Base-by-base conservation (phyloP, 2,888 invertebrate genomes). In the Drosophila flavopinicola region DNA sequence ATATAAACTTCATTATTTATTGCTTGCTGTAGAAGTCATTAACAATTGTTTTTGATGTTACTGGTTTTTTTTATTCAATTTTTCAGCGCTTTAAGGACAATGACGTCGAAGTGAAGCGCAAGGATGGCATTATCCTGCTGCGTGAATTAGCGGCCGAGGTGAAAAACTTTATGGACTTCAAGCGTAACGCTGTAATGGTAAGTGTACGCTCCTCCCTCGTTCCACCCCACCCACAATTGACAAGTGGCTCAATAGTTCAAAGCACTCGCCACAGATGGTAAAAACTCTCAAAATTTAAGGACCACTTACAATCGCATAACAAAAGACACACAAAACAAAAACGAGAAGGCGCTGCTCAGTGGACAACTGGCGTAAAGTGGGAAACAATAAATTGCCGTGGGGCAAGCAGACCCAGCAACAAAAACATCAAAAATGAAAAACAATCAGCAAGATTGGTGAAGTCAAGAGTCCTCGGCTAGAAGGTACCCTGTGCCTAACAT, bases 111-210 rank as follows among this genome's bases (percentile, higher is more conserved):
- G 95, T 97, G 61, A 94, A 93, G 48, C 94, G 95, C 72, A 96
- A 96, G 90, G 97, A 98, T 88, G 96, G 97, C 6, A 92, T 96
- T 68, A 93, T 96, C 67, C 92, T 98, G 78, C 95, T 97, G 60
- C 93, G 96, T 42, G 97, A 98, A 91, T 95, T 97, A 93, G 96
- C 96, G 9, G 94, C 94, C 0, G 97, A 98, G 92, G 96, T 98
- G 52, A 96, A 97, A 91, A 96, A 96, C 90, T 96, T 97, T 94
- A 95, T 97, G 95, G 96, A 97, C 90, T 96, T 97, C 92, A 97
- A 97, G 92, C 96, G 95, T 92, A 96, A 96, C 90, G 96, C 97
- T 25, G 96, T 97, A 53, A 95, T 96, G 96, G 97, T 97, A 91
- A 94, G 94, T 93, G 33, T 13, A 27, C 44, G 6, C 17, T 7